A percentile compares a stretch with the other conserved stretches of the same genome.
These are phyloP conservation scores for Cinclus mexicanus DNA, from an alignment of 2,113 vertebrate genomes.

Conservation along the genomic window DNA sequence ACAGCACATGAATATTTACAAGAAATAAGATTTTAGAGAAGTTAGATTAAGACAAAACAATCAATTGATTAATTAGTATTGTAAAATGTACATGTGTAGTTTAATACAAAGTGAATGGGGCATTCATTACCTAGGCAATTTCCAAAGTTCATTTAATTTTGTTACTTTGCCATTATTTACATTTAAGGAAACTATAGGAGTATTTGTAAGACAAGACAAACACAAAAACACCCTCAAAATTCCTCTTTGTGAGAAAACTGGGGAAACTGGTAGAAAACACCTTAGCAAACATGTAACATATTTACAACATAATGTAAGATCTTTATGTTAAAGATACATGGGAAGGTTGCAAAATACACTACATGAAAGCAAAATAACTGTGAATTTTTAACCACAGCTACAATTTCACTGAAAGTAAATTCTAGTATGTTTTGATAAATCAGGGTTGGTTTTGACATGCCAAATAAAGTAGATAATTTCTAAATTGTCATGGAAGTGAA, in stretches of 20 bases:
- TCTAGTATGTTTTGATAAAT: neutral
- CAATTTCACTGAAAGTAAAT: neutral
- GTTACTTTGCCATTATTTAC: neutral
- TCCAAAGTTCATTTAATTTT: neutral
- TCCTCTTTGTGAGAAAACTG: neutral
- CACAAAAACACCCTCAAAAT: neutral
- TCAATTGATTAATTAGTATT: neutral
- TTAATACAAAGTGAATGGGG: neutral
- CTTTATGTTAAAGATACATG: neutral
- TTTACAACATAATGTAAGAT: neutral
- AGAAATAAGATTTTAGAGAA: neutral
- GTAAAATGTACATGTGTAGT: neutral
- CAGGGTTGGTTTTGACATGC: slow-evolving; percentile 17
- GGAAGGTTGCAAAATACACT: neutral
- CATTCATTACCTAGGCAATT: neutral
- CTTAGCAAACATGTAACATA: neutral
- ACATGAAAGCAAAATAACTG: neutral
- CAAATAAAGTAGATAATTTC: slow-evolving; percentile 28
- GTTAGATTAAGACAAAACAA: neutral
- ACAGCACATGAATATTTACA: rapidly evolving
- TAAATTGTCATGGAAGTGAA: slow-evolving; percentile 20
- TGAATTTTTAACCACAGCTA: neutral
- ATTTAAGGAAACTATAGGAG: neutral
- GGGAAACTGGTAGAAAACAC: neutral
- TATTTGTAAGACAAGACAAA: neutral